phyloP scores from a whole-genome alignment of 2,113 vertebrate genomes.

The Crotophaga sulcirostris region DNA sequence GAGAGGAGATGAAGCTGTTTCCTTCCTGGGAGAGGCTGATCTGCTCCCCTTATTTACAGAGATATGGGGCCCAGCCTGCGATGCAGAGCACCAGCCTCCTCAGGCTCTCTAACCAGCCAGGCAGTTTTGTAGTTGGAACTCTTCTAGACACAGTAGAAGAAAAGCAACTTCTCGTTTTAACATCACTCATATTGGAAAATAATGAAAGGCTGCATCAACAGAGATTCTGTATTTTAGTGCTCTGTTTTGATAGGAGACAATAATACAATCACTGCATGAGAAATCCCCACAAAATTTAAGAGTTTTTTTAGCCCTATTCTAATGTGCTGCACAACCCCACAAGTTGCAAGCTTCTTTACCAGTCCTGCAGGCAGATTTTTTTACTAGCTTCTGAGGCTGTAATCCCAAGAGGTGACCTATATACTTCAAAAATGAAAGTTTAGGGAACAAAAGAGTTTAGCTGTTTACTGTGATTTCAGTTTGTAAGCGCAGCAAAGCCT shows the following conservation, averaged over 20 bases:
- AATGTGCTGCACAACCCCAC: neutral
- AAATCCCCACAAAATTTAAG: neutral
- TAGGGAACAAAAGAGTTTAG: neutral
- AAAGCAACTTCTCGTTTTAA: neutral
- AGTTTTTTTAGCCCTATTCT: neutral
- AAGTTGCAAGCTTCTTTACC: neutral
- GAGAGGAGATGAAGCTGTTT: neutral
- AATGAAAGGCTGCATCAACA: neutral
- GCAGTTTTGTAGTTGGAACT: neutral
- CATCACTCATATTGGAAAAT: neutral
- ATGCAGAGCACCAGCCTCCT: neutral
- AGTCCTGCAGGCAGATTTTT: neutral
- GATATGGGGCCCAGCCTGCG: accelerated
- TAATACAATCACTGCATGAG: neutral
- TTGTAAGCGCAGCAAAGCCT: neutral
- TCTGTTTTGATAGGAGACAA: neutral
- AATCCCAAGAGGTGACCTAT: neutral
- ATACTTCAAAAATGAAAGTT: neutral
- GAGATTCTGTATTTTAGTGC: neutral
- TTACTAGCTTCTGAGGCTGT: neutral
- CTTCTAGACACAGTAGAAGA: neutral
- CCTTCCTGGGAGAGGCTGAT: neutral
- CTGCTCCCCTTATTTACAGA: neutral
- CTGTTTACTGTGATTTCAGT: neutral
- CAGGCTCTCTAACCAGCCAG: neutral